phyloP scores from a whole-genome alignment of 2,113 vertebrate genomes.

The Camelus bactrianus region DNA sequence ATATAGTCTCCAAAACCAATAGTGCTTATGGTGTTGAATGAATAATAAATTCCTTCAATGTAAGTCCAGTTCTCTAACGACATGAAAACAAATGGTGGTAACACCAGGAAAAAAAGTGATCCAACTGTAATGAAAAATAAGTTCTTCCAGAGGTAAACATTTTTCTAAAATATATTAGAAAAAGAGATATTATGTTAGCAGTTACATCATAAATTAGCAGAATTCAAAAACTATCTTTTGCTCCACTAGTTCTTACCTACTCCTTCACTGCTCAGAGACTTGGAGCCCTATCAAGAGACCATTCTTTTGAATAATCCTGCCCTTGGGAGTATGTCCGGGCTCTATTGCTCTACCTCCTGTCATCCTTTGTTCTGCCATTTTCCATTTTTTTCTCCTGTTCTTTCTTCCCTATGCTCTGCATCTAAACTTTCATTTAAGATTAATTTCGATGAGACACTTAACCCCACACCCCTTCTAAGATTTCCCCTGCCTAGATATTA shows the following conservation, averaged over 20 bases:
- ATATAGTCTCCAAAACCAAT: conserved; percentile 23
- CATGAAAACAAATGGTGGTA: background rate
- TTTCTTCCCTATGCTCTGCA: background rate
- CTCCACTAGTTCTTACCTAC: background rate
- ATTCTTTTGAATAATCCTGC: background rate
- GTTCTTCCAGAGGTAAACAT: background rate
- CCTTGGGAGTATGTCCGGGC: background rate
- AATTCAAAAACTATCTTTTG: background rate
- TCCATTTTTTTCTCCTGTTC: background rate
- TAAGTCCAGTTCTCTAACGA: conserved; percentile 4
- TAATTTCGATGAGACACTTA: background rate
- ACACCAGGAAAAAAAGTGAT: background rate
- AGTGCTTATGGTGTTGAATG: background rate
- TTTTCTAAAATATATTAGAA: conserved; percentile 49
- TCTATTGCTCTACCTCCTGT: background rate
- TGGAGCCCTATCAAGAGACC: background rate
- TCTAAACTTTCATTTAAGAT: background rate
- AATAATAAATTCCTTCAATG: background rate
- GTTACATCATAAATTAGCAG: background rate
- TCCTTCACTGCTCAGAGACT: background rate
- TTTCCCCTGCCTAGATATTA: background rate
- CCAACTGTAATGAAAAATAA: background rate
- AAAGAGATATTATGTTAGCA: conserved; percentile 8
- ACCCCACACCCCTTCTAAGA: background rate
- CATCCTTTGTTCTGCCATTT: background rate